A percentile compares a stretch with the other conserved stretches of the same genome.
phyloP scores from a whole-genome alignment of 1,140 invertebrate species.

The Drosophila erecta region DNA sequence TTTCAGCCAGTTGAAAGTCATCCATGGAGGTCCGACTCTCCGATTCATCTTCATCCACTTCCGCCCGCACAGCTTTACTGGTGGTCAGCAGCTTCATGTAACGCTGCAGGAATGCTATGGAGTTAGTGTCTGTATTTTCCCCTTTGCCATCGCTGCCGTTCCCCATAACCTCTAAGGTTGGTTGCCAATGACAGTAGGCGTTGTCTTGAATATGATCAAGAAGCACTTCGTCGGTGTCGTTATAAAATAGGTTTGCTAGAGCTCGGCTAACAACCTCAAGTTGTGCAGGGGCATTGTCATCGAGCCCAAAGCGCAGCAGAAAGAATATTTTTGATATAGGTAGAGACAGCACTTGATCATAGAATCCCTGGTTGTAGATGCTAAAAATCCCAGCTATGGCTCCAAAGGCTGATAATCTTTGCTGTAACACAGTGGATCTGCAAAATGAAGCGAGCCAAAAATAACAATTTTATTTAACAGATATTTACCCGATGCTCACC shows the following conservation, averaged over 20 bases:
- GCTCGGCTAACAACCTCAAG: conserved; percentile 90
- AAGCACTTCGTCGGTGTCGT: conserved; percentile 90
- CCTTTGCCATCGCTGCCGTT: conserved; percentile 21
- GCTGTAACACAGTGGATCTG: conserved; percentile 90
- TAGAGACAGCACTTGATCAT: conserved; percentile 88
- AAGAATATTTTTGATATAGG: conserved; percentile 91
- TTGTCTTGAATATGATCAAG: conserved; percentile 90
- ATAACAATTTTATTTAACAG: background rate
- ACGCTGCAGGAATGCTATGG: conserved; percentile 67
- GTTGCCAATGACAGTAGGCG: conserved; percentile 87
- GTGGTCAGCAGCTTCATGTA: conserved; percentile 69
- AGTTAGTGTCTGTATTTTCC: conserved; percentile 50
- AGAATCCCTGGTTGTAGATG: conserved; percentile 89
- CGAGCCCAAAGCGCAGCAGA: conserved; percentile 92
- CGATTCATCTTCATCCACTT: conserved; percentile 84
- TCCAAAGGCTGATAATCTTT: conserved; percentile 91
- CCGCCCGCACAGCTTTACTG: conserved; percentile 51
- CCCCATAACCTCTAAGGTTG: conserved; percentile 86
- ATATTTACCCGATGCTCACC: conserved; percentile 18
- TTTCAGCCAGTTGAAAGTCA: conserved; percentile 93
- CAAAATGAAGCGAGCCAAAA: background rate
- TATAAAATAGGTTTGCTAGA: conserved; percentile 90
- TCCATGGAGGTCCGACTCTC: conserved; percentile 89
- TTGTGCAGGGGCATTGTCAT: conserved; percentile 91
- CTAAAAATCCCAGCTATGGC: conserved; percentile 92